Conservation (phyloP, 2,113 vertebrate genomes). For the Rousettus leschenaultii region DNA sequence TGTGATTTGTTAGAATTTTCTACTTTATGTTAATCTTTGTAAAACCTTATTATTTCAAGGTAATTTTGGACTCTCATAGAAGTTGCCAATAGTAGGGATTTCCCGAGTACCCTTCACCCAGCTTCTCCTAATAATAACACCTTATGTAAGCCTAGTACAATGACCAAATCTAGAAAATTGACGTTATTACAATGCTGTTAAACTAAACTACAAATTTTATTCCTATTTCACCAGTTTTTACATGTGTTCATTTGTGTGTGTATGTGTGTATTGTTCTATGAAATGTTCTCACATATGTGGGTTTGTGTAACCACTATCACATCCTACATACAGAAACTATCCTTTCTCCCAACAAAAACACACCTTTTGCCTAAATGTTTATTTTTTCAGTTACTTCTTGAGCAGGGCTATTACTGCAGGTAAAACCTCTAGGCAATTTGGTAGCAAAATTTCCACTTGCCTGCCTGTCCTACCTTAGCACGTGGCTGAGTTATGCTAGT, state of each 20-base stretch:
- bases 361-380: neutral
- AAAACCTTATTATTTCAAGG: neutral
- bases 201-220: neutral
- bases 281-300: neutral
- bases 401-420: neutral
- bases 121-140: neutral
- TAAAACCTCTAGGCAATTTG: neutral
- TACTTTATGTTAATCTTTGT: neutral
- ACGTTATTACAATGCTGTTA: neutral
- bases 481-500: accelerated
- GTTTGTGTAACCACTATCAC: neutral
- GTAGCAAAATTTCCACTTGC: neutral
- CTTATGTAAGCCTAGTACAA: neutral
- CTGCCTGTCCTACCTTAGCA: accelerated
- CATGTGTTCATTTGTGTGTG: neutral
- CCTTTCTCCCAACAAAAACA: neutral
- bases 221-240: neutral
- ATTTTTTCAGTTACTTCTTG: neutral
- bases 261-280: neutral
- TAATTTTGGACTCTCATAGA: neutral
- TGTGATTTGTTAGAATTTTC: neutral
- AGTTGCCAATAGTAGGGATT: neutral
- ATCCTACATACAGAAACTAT: neutral
- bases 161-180: neutral
- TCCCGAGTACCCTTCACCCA: neutral